Percentiles rank a stretch among this genome's conserved stretches.
These are phyloP conservation scores for Smithornis capensis DNA, from an alignment of 2,113 vertebrate genomes.

Conservation along the genomic window DNA sequence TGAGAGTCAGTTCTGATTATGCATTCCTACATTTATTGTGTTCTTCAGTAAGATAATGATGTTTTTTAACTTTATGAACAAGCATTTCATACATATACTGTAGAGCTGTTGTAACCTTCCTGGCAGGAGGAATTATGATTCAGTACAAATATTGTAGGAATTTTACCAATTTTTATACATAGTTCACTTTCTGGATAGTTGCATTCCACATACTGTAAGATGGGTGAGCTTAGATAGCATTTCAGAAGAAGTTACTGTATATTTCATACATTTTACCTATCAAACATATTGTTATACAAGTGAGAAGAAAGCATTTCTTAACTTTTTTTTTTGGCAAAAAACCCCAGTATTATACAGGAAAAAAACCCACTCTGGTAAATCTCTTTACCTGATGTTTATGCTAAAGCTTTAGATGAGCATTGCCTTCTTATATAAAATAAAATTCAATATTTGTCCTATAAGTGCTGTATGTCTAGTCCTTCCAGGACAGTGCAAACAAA, in stretches of 20 bases:
- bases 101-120: constrained; percentile 66
- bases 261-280: constrained; percentile 53
- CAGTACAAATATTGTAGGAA: constrained; percentile 72
- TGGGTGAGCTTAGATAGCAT: constrained; percentile 34
- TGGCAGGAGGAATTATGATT: constrained; percentile 66
- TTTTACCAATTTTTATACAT: constrained; percentile 81
- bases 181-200: constrained; percentile 67
- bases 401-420: constrained; percentile 22
- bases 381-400: neutral
- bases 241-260: constrained; percentile 60
- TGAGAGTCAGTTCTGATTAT: constrained; percentile 70
- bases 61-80: constrained; percentile 72
- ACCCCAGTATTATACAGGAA: neutral
- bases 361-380: neutral
- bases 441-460: constrained; percentile 15
- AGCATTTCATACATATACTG: constrained; percentile 73
- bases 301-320: constrained; percentile 14
- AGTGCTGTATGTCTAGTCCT: neutral
- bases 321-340: constrained; percentile 27
- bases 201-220: constrained; percentile 62
- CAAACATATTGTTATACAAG: constrained; percentile 42
- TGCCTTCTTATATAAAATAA: constrained; percentile 14
- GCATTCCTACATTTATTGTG: constrained; percentile 68
- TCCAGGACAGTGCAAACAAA: neutral
- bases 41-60: constrained; percentile 49